Evolutionary conservation across 2,113 vertebrate genomes (phyloP).

Genomic region (Glaucidium brasilianum): DNA sequence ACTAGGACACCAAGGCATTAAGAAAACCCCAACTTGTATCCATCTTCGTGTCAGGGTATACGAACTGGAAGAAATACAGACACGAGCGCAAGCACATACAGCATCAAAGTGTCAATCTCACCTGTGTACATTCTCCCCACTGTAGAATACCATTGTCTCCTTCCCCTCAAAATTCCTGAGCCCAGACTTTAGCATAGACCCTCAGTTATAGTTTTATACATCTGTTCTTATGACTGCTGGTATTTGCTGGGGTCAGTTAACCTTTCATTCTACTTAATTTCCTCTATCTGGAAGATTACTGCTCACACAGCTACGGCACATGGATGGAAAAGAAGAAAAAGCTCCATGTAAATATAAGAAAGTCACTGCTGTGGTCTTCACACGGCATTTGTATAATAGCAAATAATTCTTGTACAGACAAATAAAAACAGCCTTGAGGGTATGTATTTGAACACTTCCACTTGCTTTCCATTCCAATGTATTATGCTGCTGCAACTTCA

Average conservation of each 20-base stretch:
- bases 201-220: not conserved
- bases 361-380: not conserved
- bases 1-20: too few species aligned
- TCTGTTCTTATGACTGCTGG: not conserved
- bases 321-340: not conserved
- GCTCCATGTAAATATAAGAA: not conserved
- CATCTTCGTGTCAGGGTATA: not conserved
- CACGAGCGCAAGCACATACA: not conserved
- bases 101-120: not conserved
- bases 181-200: not conserved
- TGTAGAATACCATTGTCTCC: not conserved
- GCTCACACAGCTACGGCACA: not conserved
- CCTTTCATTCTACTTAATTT: not conserved
- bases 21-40: accelerated
- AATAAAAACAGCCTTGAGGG: not conserved
- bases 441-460: not conserved
- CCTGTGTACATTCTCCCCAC: not conserved
- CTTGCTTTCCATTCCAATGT: not conserved
- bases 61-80: not conserved
- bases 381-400: not conserved
- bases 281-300: not conserved
- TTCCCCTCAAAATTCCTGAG: not conserved
- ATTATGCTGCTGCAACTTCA: not conserved
- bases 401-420: not conserved
- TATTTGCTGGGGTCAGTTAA: not conserved